These are phyloP conservation scores for Drosophila pegasa DNA, from an alignment of 2,888 invertebrate genomes.

Conservation along the genomic window DNA sequence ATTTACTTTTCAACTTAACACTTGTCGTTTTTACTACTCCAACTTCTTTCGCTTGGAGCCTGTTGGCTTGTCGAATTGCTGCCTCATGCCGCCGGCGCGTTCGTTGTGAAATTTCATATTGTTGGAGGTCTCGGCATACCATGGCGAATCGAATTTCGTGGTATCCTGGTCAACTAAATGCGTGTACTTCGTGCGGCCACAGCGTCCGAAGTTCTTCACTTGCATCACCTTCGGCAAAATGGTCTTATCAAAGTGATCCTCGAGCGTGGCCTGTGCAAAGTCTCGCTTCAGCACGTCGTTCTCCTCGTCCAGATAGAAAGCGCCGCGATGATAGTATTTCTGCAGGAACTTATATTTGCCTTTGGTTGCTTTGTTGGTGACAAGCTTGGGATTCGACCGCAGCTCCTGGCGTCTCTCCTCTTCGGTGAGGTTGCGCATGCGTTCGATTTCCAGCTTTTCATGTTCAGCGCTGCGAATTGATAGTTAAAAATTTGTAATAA, in stretches of 20 bases:
- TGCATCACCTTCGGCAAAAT: slow-evolving; percentile 99
- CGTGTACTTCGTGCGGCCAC: slow-evolving; percentile 99
- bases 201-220: slow-evolving; percentile 99
- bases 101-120: slow-evolving; percentile 94
- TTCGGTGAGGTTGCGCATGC: slow-evolving; percentile 96
- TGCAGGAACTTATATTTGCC: slow-evolving; percentile 99
- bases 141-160: slow-evolving; percentile 98
- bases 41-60: slow-evolving; percentile 83
- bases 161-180: slow-evolving; percentile 99
- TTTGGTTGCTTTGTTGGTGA: slow-evolving; percentile 97
- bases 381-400: slow-evolving; percentile 94
- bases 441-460: slow-evolving; percentile 94
- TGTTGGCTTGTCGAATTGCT: slow-evolving; percentile 95
- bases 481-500: not conserved
- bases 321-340: slow-evolving; percentile 99
- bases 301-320: slow-evolving; percentile 98
- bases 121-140: slow-evolving; percentile 96
- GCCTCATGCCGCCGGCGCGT: slow-evolving; percentile 96
- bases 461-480: slow-evolving; percentile 89
- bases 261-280: slow-evolving; percentile 97
- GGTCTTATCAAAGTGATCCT: slow-evolving; percentile 99
- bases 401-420: slow-evolving; percentile 96
- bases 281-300: slow-evolving; percentile 96
- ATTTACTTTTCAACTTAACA: slow-evolving; percentile 11
- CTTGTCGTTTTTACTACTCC: slow-evolving; percentile 22